These are phyloP conservation scores for Cydia fagiglandana DNA, from an alignment of 1,140 invertebrate genomes.

Conservation along the genomic window DNA sequence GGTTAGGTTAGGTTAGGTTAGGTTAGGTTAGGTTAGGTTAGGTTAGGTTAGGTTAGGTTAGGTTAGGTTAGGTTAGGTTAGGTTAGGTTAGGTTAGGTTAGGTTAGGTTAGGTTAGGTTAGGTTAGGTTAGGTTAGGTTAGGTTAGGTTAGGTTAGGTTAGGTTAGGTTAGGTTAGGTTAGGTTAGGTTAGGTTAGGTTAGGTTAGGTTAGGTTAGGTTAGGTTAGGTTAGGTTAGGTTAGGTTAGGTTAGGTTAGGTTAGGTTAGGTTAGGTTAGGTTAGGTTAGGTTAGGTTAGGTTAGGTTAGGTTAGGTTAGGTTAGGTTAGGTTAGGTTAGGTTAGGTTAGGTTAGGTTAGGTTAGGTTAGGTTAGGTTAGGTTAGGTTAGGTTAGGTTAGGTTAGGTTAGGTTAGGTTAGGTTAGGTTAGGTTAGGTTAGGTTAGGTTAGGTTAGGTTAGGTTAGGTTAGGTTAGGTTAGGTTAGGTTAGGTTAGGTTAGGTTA, in stretches of 20 bases:
- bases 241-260: constrained; percentile 40
- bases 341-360: constrained; percentile 42
- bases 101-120: too few relatives aligned
- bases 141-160: too few relatives aligned
- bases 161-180: constrained; percentile 38
- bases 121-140: constrained; percentile 15
- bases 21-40: too few relatives aligned
- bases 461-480: constrained; percentile 53
- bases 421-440: constrained; percentile 55
- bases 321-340: constrained; percentile 41
- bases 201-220: constrained; percentile 33
- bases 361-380: constrained; percentile 41
- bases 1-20: too few relatives aligned
- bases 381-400: constrained; percentile 52
- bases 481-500: constrained; percentile 59
- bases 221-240: constrained; percentile 33
- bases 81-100: too few relatives aligned
- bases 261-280: constrained; percentile 51
- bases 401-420: constrained; percentile 49
- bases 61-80: too few relatives aligned
- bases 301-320: constrained; percentile 42
- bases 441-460: constrained; percentile 41
- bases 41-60: too few relatives aligned
- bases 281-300: constrained; percentile 43
- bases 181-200: constrained; percentile 33